Conservation (phyloP, 2,888 invertebrate genomes). For the Lapara coniferarum region DNA sequence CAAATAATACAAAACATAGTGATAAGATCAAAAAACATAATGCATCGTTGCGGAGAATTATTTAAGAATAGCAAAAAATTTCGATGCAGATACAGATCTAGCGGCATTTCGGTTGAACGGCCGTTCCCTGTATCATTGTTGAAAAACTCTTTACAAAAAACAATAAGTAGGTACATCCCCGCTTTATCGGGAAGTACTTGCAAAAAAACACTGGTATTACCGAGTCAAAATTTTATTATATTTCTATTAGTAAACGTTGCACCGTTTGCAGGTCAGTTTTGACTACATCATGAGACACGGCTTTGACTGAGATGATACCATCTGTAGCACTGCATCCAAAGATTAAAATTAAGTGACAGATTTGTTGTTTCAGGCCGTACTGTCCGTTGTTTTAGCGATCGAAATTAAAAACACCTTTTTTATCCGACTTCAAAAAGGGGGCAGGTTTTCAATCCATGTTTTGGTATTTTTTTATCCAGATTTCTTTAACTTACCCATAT, state of each 20-base stretch:
- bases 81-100: background rate
- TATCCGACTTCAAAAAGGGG: too few species aligned
- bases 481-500: too few species aligned
- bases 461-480: too few species aligned
- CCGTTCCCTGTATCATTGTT: background rate
- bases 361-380: too few species aligned
- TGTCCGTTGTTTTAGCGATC: too few species aligned
- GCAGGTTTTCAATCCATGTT: too few species aligned
- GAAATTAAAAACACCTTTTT: too few species aligned
- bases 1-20: too few species aligned
- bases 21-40: background rate
- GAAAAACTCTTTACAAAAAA: slow-evolving; percentile 2
- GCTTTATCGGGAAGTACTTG: background rate
- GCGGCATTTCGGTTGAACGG: background rate
- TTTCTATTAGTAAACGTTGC: background rate
- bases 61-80: slow-evolving; percentile 1
- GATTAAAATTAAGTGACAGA: too few species aligned
- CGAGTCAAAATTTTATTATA: background rate
- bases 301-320: too few species aligned
- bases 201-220: slow-evolving; percentile 3
- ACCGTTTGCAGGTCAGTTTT: background rate
- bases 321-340: too few species aligned
- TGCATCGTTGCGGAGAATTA: background rate
- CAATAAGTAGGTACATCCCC: slow-evolving; percentile 10
- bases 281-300: too few species aligned